Base-by-base conservation (phyloP, 2,888 invertebrate genomes). In the Aplocera efformata region DNA sequence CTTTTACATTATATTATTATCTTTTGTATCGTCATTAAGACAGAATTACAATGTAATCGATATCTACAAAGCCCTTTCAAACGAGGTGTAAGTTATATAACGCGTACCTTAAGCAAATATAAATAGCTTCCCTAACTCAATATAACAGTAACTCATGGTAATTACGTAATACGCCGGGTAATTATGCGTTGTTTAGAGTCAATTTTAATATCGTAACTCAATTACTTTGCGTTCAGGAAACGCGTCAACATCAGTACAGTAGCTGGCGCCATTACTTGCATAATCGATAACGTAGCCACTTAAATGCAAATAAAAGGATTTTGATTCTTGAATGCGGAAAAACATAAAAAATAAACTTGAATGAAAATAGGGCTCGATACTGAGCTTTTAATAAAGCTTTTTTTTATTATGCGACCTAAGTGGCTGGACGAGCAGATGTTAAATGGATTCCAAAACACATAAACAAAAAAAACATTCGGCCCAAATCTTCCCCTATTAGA, bases 141-240 rank as follows among this genome's bases (percentile, higher is more conserved):
- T 62, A 59, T 32, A 46, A 53, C 51, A 50, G 50, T 63, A 56
- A 60, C 52, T 64, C 58, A 67, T 59, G 48, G 51, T 42, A 54
- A 55, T 63, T 48, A 60, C 56, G 57, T 55, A 67, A 72, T 58
- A 55, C 47, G 48, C 52, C 48, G 55, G 49, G 63, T 64, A 67
- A 67, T 64, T 65, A 67, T 56, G 50, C 58, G 62, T 63, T 68
- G 72, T 65, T 67, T 58, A 60, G 59, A 60, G 60, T 65, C 63
- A 61, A 64, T 64, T 65, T 63, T 62, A 66, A 66, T 66, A 67
- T 71, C 62, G 61, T 66, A 65, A 72, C 61, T 74, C 70, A 72
- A 75, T 73, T 73, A 70, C 2, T 17, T 17, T 17, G 13, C 13
- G 13, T 17, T 17, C 67, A 77, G 79, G 78, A 80, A 80, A 72